Percentiles rank a stretch among this genome's conserved stretches.
These are phyloP conservation scores for Tolypeutes matacus DNA, from an alignment of 2,797 vertebrate genomes.

Conservation along the genomic window DNA sequence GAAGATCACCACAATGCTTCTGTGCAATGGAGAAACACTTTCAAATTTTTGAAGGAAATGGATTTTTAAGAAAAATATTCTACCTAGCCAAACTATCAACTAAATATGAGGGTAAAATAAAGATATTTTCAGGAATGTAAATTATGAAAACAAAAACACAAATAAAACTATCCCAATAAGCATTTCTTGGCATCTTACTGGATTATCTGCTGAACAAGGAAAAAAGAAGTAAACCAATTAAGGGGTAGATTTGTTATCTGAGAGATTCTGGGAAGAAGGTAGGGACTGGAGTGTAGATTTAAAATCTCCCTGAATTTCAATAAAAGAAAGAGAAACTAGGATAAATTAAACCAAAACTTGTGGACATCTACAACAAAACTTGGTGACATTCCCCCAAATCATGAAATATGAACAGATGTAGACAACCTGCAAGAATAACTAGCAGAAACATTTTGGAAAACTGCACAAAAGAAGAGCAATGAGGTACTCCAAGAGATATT, in stretches of 20 bases:
- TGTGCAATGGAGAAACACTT: background rate
- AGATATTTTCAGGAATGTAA: background rate
- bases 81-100: background rate
- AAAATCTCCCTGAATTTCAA: background rate
- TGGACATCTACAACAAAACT: background rate
- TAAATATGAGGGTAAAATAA: constrained; percentile 15
- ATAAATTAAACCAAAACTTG: background rate
- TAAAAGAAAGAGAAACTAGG: background rate
- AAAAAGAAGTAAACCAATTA: background rate
- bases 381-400: background rate
- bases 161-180: background rate
- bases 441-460: too few species aligned
- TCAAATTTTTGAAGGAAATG: background rate
- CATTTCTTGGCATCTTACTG: background rate
- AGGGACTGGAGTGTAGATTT: background rate
- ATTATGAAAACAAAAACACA: background rate
- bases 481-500: too few species aligned
- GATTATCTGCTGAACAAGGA: background rate
- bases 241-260: background rate
- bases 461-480: too few species aligned
- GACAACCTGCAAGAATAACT: too few species aligned
- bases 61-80: constrained; percentile 20
- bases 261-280: background rate
- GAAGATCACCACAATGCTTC: background rate
- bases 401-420: background rate